Base-by-base conservation (phyloP, 2,797 vertebrate species). In the Tragelaphus eurycerus region DNA sequence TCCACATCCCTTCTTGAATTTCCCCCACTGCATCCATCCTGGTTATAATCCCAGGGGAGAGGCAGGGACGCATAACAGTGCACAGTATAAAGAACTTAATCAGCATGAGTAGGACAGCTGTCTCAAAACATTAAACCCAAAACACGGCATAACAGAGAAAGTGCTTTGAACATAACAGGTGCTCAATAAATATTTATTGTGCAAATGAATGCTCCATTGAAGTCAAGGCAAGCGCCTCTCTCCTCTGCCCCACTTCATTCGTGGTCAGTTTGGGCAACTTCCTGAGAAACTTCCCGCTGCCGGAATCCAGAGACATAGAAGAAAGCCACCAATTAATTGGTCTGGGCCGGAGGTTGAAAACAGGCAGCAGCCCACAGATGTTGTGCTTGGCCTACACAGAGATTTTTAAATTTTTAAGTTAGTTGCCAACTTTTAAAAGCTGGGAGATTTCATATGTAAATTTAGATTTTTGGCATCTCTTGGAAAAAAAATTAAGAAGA, bases 321-420 rank as follows among this genome's bases (percentile, higher is more conserved):
- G 90, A 95, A 94, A 88, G 94, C 85, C 95, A 90, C 92, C 97
- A 86, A 78, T 89, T 81, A 96, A 97, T 62, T 4, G 94, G 96
- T 93, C 96, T 96, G 90, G 76, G 94, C 97, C 1, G 29, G 83
- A 97, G 96, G 95, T 71, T 6, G 43, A 97, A 95, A 97, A 95
- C 84, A 96, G 93, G 87, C 96, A 93, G 95, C 25, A 7, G 93
- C 92, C 94, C 95, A 88, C 94, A 97, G 93, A 97, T 95, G 93
- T 95, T 98, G 90, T 71, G 52, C 50, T 97, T 96, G 98, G 97
- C 86, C 62, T 52, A 34, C 23, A 29, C 6, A 31, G 55, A 79
- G 90, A 64, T 95, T 97, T 93, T 48, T 6, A 71, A 88, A 82
- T 43, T 79, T 92, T 95, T 87, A 34, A 95, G 78, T 90, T 34